These are phyloP conservation scores for Dasypus novemcinctus DNA, from an alignment of 2,113 vertebrate genomes.

Conservation along the genomic window DNA sequence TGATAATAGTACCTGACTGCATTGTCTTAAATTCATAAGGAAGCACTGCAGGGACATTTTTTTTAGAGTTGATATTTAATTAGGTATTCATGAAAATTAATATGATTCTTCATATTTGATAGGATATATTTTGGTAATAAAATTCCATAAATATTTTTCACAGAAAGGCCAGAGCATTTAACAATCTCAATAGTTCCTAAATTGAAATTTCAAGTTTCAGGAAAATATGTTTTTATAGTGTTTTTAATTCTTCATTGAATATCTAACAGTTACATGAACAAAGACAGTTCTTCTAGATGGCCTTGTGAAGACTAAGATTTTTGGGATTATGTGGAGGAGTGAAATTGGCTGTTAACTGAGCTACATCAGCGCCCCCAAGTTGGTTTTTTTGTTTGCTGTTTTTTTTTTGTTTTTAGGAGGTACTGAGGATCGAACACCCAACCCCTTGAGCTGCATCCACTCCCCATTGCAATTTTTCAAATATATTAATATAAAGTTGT, in stretches of 20 bases:
- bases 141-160: conserved; percentile 9
- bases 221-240: neutral
- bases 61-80: conserved; percentile 5
- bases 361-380: too few relatives aligned
- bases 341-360: neutral
- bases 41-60: neutral
- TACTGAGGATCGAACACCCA: too few relatives aligned
- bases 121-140: neutral
- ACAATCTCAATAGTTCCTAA: neutral
- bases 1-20: neutral
- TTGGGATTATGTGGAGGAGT: neutral
- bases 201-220: neutral
- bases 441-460: too few relatives aligned
- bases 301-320: neutral
- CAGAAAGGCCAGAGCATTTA: neutral
- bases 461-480: neutral
- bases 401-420: too few relatives aligned
- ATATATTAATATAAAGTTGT: neutral
- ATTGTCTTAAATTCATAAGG: neutral
- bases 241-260: neutral
- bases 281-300: neutral
- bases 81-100: neutral
- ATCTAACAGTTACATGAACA: neutral
- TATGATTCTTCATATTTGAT: neutral
- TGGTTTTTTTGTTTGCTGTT: too few relatives aligned